Evolutionary conservation across 1,140 invertebrate species (phyloP).

Genomic region (Mesaphorura yosii): DNA sequence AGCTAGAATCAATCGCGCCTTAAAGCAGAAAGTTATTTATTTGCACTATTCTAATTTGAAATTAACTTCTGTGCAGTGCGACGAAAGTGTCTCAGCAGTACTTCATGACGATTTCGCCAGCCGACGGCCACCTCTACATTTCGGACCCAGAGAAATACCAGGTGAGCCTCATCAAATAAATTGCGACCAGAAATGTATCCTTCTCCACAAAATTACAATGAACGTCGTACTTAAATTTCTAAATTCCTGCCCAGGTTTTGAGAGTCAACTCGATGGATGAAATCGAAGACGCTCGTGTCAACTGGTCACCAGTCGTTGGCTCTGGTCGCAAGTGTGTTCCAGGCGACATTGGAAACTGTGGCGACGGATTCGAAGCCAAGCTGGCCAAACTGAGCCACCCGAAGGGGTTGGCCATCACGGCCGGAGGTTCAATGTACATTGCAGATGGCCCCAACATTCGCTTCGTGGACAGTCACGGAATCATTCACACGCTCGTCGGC

Average conservation of each 20-base stretch:
- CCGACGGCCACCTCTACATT: constrained; percentile 87
- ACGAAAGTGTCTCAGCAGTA: constrained; percentile 91
- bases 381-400: constrained; percentile 86
- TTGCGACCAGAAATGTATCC: not conserved
- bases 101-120: constrained; percentile 85
- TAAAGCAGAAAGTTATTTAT: too few species aligned
- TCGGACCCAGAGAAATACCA: constrained; percentile 90
- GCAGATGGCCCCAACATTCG: constrained; percentile 88
- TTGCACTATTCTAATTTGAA: too few species aligned
- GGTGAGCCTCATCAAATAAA: constrained; percentile 33
- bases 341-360: constrained; percentile 76
- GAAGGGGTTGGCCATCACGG: constrained; percentile 81
- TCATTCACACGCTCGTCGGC: constrained; percentile 88
- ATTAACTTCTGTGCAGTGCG: constrained; percentile 54
- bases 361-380: constrained; percentile 79
- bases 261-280: constrained; percentile 59
- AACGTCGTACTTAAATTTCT: not conserved
- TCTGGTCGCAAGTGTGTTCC: constrained; percentile 84
- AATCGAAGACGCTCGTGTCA: constrained; percentile 66
- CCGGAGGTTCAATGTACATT: constrained; percentile 84
- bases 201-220: constrained; percentile 4
- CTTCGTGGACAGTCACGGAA: constrained; percentile 73
- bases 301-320: constrained; percentile 81
- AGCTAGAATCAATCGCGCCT: constrained; percentile 15
- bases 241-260: constrained; percentile 42